Evolutionary conservation across 1,140 invertebrate species (phyloP).

Genomic region (Rhagoletis zephyria): DNA sequence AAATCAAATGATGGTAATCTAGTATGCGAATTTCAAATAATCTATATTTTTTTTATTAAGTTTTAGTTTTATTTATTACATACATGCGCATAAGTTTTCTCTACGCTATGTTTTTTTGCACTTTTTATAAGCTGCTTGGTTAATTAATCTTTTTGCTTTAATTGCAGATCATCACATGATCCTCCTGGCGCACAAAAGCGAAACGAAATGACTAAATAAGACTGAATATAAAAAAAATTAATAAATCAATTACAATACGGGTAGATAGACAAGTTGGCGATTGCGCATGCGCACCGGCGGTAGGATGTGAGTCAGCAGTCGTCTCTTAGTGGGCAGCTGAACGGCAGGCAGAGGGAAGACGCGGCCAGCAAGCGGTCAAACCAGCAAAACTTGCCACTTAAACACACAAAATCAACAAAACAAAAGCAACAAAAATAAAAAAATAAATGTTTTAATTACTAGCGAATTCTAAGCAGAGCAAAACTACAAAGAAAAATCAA

Average conservation of each 20-base stretch:
- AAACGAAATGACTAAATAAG: slow-evolving; percentile 33
- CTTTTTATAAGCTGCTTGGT: neutral
- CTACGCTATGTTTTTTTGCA: too few relatives aligned
- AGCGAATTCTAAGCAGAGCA: neutral
- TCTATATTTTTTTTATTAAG: too few relatives aligned
- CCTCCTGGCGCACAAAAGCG: neutral
- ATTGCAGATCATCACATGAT: neutral
- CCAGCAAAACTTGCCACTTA: slow-evolving; percentile 33
- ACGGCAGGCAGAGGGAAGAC: neutral
- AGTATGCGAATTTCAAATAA: too few relatives aligned
- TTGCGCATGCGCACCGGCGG: neutral
- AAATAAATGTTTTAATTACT: slow-evolving; percentile 16
- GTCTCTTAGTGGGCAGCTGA: neutral
- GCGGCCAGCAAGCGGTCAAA: slow-evolving; percentile 13
- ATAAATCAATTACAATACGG: neutral
- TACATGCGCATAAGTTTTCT: too few relatives aligned
- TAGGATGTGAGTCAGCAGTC: neutral
- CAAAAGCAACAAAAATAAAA: neutral
- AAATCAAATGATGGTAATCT: too few relatives aligned
- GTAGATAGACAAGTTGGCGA: slow-evolving; percentile 10
- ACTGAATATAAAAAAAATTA: slow-evolving; percentile 25
- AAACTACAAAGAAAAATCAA: neutral
- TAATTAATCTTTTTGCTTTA: neutral
- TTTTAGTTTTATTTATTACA: too few relatives aligned
- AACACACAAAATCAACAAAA: neutral